These are phyloP conservation scores for Halisarca cf. caerulea DNA, from an alignment of 37 sponge, comb jelly and placozoan species.

Conservation along the genomic window DNA sequence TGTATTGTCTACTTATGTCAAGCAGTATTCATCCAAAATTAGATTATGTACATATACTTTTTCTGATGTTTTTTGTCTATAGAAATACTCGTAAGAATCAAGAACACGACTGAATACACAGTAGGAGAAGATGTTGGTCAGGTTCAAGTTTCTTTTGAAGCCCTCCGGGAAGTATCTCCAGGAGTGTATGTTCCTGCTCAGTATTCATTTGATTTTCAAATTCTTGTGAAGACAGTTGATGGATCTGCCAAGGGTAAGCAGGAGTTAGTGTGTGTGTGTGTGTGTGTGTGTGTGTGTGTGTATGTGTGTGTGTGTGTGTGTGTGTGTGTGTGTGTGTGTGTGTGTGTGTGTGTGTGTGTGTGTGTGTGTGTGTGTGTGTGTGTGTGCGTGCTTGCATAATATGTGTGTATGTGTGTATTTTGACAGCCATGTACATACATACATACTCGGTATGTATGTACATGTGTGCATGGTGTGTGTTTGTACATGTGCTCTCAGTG, in stretches of 20 bases:
- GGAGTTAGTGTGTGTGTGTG: too few relatives aligned
- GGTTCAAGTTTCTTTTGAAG: neutral
- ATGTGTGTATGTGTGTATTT: neutral
- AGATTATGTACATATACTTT: too few relatives aligned
- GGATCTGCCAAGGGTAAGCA: too few relatives aligned
- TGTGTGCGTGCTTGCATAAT: neutral
- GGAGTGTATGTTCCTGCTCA: neutral
- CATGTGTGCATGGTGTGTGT: neutral
- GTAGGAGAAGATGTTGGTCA: neutral
- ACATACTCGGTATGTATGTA: neutral
- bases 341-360: constrained; percentile 21
- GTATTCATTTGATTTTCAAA: neutral
- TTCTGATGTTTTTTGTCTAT: too few relatives aligned
- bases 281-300: too few relatives aligned
- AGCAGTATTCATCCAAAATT: too few relatives aligned
- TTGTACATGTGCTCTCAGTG: neutral
- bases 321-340: constrained; percentile 17
- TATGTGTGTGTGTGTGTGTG: constrained; percentile 9
- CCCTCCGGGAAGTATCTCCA: neutral
- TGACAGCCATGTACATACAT: neutral
- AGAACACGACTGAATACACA: neutral
- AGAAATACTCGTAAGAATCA: too few relatives aligned
- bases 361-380: constrained; percentile 21
- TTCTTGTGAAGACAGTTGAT: neutral
- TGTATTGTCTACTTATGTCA: too few relatives aligned